These are phyloP conservation scores for Neogobius melanostomus DNA, from an alignment of 2,113 vertebrate genomes.

Conservation along the genomic window DNA sequence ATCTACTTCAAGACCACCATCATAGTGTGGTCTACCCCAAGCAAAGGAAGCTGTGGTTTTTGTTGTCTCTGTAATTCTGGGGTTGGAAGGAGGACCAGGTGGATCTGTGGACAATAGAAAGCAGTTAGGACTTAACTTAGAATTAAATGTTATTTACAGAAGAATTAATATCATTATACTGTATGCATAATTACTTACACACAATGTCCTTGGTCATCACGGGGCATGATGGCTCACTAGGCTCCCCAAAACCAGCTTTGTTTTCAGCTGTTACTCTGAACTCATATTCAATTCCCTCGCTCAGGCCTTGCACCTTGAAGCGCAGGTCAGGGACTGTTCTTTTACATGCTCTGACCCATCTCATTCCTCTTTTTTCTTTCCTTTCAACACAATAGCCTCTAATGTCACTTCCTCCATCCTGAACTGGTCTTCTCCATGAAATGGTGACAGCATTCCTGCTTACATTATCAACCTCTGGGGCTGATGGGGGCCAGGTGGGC, in stretches of 20 bases:
- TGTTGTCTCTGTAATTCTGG: slow-evolving; percentile 91
- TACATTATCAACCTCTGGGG: slow-evolving; percentile 90
- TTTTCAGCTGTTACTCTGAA: slow-evolving; percentile 98
- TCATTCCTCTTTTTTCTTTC: slow-evolving; percentile 91
- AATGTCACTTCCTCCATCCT: slow-evolving; percentile 97
- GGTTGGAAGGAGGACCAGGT: slow-evolving; percentile 95
- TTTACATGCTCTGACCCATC: slow-evolving; percentile 96
- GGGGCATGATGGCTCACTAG: slow-evolving; percentile 86
- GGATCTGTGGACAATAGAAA: slow-evolving; percentile 79
- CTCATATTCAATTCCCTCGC: slow-evolving; percentile 94
- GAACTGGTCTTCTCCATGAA: slow-evolving; percentile 90
- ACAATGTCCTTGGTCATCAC: slow-evolving; percentile 91
- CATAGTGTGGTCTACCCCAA: slow-evolving; percentile 94
- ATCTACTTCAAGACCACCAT: slow-evolving; percentile 92
- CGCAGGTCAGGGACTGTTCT: slow-evolving; percentile 91
- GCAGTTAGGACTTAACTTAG: background rate
- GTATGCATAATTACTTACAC: slow-evolving; percentile 78
- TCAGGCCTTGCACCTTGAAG: slow-evolving; percentile 91
- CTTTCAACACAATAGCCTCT: slow-evolving; percentile 92
- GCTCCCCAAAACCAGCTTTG: slow-evolving; percentile 93
- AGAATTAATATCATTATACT: background rate
- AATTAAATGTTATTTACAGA: background rate
- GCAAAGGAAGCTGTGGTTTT: slow-evolving; percentile 91
- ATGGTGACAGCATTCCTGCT: slow-evolving; percentile 89
- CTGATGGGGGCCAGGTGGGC: slow-evolving; percentile 90